phyloP scores from a whole-genome alignment of 2,888 invertebrate species.

The Tortrix viridana region DNA sequence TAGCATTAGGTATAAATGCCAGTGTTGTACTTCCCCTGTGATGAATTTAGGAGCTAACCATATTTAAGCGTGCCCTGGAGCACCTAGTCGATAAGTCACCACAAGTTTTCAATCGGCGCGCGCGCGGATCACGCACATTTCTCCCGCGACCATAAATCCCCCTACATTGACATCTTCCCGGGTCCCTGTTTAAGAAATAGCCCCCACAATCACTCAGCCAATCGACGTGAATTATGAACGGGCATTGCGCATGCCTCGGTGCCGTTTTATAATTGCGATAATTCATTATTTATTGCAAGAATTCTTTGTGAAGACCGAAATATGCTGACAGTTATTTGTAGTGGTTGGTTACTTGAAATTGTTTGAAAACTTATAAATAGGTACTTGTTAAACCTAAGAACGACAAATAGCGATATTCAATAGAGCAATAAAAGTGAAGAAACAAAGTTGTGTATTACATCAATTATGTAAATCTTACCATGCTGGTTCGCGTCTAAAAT shows the following conservation, averaged over 20 bases:
- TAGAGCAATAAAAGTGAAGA: too few relatives aligned
- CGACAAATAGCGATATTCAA: too few relatives aligned
- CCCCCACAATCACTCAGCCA: conserved; percentile 36
- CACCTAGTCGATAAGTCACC: conserved; percentile 36
- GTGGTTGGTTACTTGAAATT: too few relatives aligned
- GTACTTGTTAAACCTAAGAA: too few relatives aligned
- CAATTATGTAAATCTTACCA: too few relatives aligned
- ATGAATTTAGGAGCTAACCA: conserved; percentile 25
- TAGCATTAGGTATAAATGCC: too few relatives aligned
- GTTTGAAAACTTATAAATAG: too few relatives aligned
- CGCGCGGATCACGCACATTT: conserved; percentile 35
- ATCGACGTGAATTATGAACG: conserved; percentile 37
- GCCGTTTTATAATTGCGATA: conserved; percentile 35
- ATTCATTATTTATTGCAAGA: conserved; percentile 32
- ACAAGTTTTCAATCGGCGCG: conserved; percentile 35
- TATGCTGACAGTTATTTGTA: background rate
- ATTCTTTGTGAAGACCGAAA: conserved; percentile 17
- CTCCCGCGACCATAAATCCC: conserved; percentile 34
- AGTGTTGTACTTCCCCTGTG: conserved; percentile 19
- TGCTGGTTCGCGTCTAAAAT: too few relatives aligned
- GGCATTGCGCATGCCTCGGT: conserved; percentile 26
- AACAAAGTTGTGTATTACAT: too few relatives aligned
- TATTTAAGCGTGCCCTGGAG: conserved; percentile 13
- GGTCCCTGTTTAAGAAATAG: conserved; percentile 37
- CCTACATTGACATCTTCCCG: conserved; percentile 33